Conservation (phyloP, 2,113 vertebrate species). For the Nycticebus coucang region DNA sequence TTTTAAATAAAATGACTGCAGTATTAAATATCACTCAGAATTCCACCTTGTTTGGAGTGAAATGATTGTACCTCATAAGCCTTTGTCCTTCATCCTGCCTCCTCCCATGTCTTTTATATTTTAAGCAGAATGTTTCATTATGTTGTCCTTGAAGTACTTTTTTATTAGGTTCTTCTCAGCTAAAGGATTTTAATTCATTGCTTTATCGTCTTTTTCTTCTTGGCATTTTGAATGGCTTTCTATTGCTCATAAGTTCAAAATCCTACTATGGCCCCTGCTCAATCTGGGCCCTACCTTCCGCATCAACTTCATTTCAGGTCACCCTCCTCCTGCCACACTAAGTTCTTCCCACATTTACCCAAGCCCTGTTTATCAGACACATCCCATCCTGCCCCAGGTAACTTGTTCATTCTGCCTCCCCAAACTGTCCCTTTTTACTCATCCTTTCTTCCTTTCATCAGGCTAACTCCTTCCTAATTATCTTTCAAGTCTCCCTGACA, state of each 20-base stretch:
- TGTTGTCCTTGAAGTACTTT: conserved; percentile 8
- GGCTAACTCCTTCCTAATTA: not conserved
- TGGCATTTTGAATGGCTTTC: conserved; percentile 5
- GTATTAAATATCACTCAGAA: not conserved
- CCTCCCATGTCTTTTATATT: not conserved
- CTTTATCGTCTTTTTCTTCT: conserved; percentile 10
- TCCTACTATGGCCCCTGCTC: not conserved
- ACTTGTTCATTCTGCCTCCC: not conserved
- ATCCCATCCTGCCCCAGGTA: not conserved
- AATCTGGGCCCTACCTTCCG: not conserved
- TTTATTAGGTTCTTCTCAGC: conserved; percentile 50
- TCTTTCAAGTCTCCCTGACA: not conserved
- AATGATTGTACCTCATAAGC: not conserved
- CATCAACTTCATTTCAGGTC: not conserved
- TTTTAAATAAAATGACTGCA: conserved; percentile 5
- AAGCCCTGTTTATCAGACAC: not conserved
- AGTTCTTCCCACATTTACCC: not conserved
- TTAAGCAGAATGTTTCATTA: conserved; percentile 43
- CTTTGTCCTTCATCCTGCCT: not conserved
- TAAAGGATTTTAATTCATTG: conserved; percentile 29
- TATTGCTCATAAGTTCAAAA: not conserved
- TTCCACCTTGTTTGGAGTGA: conserved; percentile 12
- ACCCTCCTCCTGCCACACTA: not conserved
- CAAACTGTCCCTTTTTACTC: not conserved
- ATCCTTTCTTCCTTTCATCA: not conserved